phyloP scores from a whole-genome alignment of 2,888 invertebrate genomes.

The Netelia melanura region DNA sequence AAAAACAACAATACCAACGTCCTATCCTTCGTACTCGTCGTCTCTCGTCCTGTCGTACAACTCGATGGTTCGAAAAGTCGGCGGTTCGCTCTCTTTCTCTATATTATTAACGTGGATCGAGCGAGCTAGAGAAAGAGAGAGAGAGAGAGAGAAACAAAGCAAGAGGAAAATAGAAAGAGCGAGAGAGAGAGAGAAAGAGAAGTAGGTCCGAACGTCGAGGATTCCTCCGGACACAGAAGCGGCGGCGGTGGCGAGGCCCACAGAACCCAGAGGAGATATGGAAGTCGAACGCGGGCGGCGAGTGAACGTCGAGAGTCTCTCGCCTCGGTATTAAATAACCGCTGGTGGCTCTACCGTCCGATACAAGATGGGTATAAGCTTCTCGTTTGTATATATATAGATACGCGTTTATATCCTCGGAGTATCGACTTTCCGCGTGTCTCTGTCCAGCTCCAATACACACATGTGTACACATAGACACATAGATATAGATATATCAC shows the following conservation, averaged over 20 bases:
- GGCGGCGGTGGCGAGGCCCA: neutral
- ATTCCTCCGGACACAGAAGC: neutral
- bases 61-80: too few relatives aligned
- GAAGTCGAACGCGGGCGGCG: constrained; percentile 39
- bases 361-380: constrained; percentile 47
- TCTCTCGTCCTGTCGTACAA: too few relatives aligned
- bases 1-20: too few relatives aligned
- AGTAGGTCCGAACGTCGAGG: neutral
- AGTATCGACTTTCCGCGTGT: constrained; percentile 65
- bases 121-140: neutral
- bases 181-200: constrained; percentile 11
- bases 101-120: neutral
- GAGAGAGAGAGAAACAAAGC: neutral
- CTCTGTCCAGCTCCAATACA: constrained; percentile 29
- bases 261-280: constrained; percentile 17
- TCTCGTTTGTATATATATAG: constrained; percentile 19
- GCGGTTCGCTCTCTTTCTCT: too few relatives aligned
- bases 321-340: constrained; percentile 64
- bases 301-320: constrained; percentile 58
- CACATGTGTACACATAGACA: neutral
- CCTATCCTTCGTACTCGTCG: too few relatives aligned
- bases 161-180: constrained; percentile 8
- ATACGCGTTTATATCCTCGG: constrained; percentile 44
- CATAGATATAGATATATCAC: neutral
- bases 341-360: constrained; percentile 39